phyloP scores from a whole-genome alignment of 2,797 vertebrate genomes.

The Sebastes vulpes region DNA sequence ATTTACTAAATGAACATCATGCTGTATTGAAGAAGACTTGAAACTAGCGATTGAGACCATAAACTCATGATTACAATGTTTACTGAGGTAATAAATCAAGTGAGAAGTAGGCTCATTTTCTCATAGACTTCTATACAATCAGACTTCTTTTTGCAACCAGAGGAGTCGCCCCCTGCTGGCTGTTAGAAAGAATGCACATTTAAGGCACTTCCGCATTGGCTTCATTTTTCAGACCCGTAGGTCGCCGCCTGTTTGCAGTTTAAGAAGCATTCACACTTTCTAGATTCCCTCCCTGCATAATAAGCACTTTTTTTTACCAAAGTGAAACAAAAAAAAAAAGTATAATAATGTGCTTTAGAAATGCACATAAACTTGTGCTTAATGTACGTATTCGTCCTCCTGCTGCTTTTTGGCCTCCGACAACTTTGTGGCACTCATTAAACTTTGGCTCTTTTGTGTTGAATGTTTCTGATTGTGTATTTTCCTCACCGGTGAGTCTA shows the following conservation, averaged over 20 bases:
- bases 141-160: no score
- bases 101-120: no score
- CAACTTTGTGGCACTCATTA: constrained; percentile 19
- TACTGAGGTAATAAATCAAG: no score
- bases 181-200: no score
- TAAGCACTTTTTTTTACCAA: background rate
- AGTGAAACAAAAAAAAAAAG: background rate
- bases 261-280: background rate
- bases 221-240: no score
- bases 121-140: no score
- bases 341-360: background rate
- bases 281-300: background rate
- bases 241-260: background rate
- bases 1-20: no score
- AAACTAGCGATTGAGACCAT: no score
- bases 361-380: constrained; percentile 2
- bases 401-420: background rate
- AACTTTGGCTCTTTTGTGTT: constrained; percentile 1
- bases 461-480: constrained; percentile 7
- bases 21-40: no score
- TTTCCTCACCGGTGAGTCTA: constrained; percentile 8
- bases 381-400: constrained; percentile 3
- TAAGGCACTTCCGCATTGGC: no score
- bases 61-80: no score
- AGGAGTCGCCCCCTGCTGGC: no score